Conservation (phyloP, 2,888 invertebrate genomes). For the Deilephila elpenor region DNA sequence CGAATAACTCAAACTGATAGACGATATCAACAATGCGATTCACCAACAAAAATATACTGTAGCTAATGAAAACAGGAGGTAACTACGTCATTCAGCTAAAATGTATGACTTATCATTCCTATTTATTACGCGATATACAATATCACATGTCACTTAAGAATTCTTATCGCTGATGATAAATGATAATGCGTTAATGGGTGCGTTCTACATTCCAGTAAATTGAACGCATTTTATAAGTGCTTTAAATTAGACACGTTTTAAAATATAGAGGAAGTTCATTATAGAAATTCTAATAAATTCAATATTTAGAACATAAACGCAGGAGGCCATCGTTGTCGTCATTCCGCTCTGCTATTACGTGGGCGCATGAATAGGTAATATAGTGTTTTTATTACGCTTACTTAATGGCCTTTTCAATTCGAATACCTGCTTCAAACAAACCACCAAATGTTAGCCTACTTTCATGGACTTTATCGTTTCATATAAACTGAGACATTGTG, state of each 20-base stretch:
- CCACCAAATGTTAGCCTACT: slow-evolving; percentile 39
- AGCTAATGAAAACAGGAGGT: background rate
- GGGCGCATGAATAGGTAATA: slow-evolving; percentile 51
- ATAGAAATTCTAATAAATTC: slow-evolving; percentile 47
- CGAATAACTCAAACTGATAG: slow-evolving; percentile 35
- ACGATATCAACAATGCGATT: background rate
- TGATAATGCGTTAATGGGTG: slow-evolving; percentile 27
- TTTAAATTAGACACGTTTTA: background rate
- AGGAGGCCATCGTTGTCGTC: slow-evolving; percentile 49
- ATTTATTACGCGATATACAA: background rate
- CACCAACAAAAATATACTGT: background rate
- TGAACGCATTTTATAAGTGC: background rate
- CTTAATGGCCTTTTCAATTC: slow-evolving; percentile 43
- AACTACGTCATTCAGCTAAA: background rate
- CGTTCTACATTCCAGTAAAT: background rate
- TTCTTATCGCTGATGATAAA: slow-evolving; percentile 27
- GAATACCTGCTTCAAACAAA: slow-evolving; percentile 37
- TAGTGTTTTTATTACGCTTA: slow-evolving; percentile 48
- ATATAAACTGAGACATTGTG: background rate
- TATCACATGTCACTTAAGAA: background rate
- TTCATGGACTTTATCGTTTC: background rate
- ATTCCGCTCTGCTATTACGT: slow-evolving; percentile 50
- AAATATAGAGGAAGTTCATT: slow-evolving; percentile 44
- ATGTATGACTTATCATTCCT: background rate
- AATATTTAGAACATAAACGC: slow-evolving; percentile 51